Conservation (phyloP, 2,113 vertebrate species). For the Gobiocypris rarus region DNA sequence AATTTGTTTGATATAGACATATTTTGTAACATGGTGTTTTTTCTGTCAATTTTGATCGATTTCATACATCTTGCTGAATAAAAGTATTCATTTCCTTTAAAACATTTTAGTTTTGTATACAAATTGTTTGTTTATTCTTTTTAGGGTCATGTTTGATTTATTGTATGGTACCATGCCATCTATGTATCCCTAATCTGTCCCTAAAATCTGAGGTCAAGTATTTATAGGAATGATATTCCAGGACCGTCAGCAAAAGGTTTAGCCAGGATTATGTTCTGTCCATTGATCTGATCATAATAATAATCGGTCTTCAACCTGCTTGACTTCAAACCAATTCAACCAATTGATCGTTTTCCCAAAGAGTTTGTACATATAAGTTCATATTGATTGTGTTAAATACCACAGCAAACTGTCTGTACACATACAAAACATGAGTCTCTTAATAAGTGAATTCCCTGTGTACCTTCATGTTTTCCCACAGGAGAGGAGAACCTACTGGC, state of each 20-base stretch:
- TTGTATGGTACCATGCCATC: background rate
- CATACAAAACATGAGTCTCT: background rate
- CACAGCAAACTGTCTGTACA: background rate
- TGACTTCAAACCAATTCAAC: background rate
- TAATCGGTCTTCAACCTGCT: background rate
- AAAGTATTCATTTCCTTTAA: background rate
- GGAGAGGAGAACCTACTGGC: constrained; percentile 95
- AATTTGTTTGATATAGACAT: background rate
- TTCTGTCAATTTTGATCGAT: background rate
- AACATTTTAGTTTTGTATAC: background rate
- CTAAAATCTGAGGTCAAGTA: background rate
- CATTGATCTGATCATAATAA: background rate
- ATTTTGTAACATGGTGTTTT: background rate
- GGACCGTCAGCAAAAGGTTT: background rate
- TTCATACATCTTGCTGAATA: background rate
- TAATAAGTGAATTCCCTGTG: background rate
- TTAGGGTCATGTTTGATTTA: background rate
- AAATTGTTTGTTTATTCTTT: background rate
- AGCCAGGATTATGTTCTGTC: background rate
- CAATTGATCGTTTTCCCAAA: background rate
- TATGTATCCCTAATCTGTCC: background rate
- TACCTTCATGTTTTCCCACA: constrained; percentile 61
- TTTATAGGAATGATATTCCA: background rate
- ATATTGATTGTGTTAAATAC: background rate
- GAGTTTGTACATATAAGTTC: background rate